Evolutionary conservation across 2,113 vertebrate species (phyloP), one percentile per base, ranked within the genome.

Genomic region (Aspidoscelis tigris): DNA sequence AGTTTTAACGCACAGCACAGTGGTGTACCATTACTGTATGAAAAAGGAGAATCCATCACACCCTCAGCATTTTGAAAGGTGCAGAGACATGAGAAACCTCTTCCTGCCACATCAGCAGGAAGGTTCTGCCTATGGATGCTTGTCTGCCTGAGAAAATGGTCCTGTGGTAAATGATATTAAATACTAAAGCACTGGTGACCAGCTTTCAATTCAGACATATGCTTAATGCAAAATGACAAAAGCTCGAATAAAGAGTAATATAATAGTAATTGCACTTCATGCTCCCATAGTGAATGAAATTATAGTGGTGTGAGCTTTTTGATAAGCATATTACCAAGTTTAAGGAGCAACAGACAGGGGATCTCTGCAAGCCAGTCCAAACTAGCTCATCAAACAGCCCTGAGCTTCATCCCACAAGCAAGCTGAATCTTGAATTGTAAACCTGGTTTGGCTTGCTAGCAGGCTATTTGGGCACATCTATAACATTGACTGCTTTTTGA

Each of bases 121-220:
- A 50, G 44, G 26, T 3, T 77, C 53, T 61, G 16, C 3, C 7
- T 58, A 3, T 39, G 5, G 47, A 10, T 21, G 10, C 65, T 16
- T 24, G 47, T 10, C 14, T 11, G 39, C 74, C n/a, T 10, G 65
- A 39, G 12, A 50, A 75, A 66, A 20, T 47, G 41, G 24, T 21
- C 44, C 47, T 65, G 47, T 75, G 43, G 44, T 76, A 75, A 75
- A 75, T 39, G 4, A 33, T 55, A 71, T 14, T 11, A 8, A 72
- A 61, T 79, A 81, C 16, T 4, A 81, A 2, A 0, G 50, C 65
- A 43, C 66, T 68, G 64, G 64, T 50, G 16, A 47, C 10, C 24
- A 33, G 53, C 53, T 22, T 76, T 76, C 64, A 87, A 78, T 76
- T 76, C 64, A 87, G 80, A 2, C 79, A 2, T 82, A 76, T 74